phyloP scores from a whole-genome alignment of 64 coral and sea anemone genomes.

The Anthopleura sola region DNA sequence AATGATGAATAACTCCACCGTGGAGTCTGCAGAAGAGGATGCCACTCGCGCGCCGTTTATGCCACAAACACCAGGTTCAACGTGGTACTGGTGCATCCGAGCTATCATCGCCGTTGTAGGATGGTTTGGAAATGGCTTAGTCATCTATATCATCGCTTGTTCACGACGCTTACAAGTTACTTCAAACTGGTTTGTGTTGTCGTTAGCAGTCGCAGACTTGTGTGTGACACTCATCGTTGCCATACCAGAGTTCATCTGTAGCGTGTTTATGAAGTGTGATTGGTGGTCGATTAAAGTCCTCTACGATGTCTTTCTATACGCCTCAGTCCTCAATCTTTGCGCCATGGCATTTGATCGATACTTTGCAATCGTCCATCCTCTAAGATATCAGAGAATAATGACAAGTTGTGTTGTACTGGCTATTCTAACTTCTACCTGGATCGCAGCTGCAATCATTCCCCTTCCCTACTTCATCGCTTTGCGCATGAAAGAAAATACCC shows the following conservation, averaged over 20 bases:
- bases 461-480: slow-evolving; percentile 20
- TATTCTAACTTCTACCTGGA: slow-evolving; percentile 2
- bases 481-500: not conserved
- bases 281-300: not conserved
- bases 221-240: not conserved
- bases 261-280: not conserved
- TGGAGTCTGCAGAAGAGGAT: not conserved
- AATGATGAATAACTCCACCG: not conserved
- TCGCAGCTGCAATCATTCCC: not conserved
- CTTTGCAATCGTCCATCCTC: not conserved
- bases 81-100: not conserved
- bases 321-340: not conserved
- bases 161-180: slow-evolving; percentile 4
- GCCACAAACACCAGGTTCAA: not conserved
- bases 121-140: slow-evolving; percentile 28
- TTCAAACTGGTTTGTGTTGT: slow-evolving; percentile 38
- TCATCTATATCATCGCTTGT: slow-evolving; percentile 9
- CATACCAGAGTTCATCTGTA: not conserved
- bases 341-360: slow-evolving; percentile 29
- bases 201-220: slow-evolving; percentile 40
- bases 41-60: not conserved
- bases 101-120: not conserved
- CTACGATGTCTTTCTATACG: slow-evolving; percentile 7
- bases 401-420: not conserved
- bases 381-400: not conserved